Conservation (phyloP, 2,888 invertebrate species). For the Tortricodes alternella region DNA sequence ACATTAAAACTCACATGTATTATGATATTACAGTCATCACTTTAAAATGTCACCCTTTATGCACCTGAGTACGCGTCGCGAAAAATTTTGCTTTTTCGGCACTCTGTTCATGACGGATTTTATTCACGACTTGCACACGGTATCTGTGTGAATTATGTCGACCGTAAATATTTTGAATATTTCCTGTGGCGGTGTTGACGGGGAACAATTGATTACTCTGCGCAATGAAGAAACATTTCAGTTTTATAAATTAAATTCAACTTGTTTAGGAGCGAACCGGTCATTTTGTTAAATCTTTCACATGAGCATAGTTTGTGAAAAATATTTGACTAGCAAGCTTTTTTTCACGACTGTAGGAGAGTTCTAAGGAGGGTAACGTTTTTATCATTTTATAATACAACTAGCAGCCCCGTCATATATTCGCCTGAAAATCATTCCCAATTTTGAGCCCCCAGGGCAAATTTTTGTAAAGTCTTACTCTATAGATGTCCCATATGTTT, state of each 20-base stretch:
- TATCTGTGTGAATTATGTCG: constrained; percentile 31
- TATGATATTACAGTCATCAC: too few relatives aligned
- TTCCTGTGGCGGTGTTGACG: constrained; percentile 29
- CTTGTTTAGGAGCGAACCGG: not conserved
- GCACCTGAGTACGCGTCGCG: not conserved
- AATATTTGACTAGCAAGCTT: too few relatives aligned
- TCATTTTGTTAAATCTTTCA: not conserved
- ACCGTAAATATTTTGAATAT: constrained; percentile 30
- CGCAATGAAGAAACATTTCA: constrained; percentile 6
- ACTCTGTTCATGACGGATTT: constrained; percentile 20
- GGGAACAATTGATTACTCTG: constrained; percentile 28
- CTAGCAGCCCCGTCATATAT: too few relatives aligned
- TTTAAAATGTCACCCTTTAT: not conserved
- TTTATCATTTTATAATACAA: too few relatives aligned
- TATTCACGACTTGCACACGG: constrained; percentile 27
- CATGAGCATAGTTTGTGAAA: too few relatives aligned
- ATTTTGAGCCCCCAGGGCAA: too few relatives aligned
- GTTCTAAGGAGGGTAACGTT: too few relatives aligned
- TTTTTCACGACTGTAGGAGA: too few relatives aligned
- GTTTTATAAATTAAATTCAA: constrained; percentile 10
- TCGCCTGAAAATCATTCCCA: too few relatives aligned
- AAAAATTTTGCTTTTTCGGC: constrained; percentile 11
- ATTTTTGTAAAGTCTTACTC: too few relatives aligned
- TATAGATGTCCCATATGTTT: too few relatives aligned
- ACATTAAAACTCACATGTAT: too few relatives aligned